These are phyloP conservation scores for Pristionchus exspectatus DNA, from an alignment of 2,888 invertebrate species.

Conservation along the genomic window DNA sequence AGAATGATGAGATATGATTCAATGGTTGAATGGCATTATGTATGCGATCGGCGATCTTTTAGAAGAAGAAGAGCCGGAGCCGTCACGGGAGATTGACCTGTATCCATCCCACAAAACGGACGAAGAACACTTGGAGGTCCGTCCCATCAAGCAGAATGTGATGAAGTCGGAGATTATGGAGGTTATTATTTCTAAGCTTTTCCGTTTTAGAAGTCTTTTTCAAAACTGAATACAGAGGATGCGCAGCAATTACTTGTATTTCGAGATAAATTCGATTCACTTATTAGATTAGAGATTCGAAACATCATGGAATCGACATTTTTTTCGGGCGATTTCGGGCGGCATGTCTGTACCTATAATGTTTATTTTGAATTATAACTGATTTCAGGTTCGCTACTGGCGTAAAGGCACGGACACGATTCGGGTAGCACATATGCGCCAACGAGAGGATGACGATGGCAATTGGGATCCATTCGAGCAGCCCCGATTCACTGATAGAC, in stretches of 20 bases:
- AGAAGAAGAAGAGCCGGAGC: too few relatives aligned
- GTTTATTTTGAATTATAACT: too few relatives aligned
- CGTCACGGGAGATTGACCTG: neutral
- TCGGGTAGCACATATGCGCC: neutral
- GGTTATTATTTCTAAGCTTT: neutral
- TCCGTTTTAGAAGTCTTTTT: too few relatives aligned
- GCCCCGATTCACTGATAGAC: neutral
- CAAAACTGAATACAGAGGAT: too few relatives aligned
- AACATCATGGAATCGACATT: too few relatives aligned
- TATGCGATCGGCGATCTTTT: too few relatives aligned
- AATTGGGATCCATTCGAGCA: neutral
- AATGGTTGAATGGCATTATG: too few relatives aligned
- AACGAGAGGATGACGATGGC: neutral
- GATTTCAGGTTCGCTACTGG: neutral
- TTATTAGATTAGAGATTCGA: neutral
- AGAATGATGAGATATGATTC: too few relatives aligned
- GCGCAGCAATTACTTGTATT: too few relatives aligned
- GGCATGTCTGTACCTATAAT: too few relatives aligned
- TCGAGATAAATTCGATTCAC: too few relatives aligned
- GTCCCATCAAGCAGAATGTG: neutral
- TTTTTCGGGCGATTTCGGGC: too few relatives aligned
- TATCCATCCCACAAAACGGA: neutral
- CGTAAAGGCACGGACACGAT: neutral
- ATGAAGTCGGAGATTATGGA: neutral
- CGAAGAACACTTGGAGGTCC: neutral